Evolutionary conservation across 1,140 invertebrate genomes (phyloP).

Genomic region (Ditylenchus dipsaci): DNA sequence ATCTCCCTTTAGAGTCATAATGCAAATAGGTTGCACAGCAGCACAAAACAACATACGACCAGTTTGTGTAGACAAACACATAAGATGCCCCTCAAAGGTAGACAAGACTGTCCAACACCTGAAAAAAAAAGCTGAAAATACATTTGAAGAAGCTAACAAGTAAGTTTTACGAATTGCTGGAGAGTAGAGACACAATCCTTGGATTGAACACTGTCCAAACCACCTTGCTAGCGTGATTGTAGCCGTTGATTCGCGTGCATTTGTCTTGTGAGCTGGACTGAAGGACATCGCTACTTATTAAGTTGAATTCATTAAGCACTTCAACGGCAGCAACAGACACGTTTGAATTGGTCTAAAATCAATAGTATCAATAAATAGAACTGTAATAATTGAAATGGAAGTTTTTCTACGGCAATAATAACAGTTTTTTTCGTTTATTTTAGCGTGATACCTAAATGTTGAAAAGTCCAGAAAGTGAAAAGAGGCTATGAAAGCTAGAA

Average conservation of each 20-base stretch:
- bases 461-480: too few relatives aligned
- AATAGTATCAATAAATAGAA: neutral
- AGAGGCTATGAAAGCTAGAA: too few relatives aligned
- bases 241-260: neutral
- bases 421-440: too few relatives aligned
- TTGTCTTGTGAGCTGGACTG: neutral
- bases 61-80: conserved; percentile 8
- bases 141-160: neutral
- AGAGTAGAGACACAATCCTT: neutral
- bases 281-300: neutral
- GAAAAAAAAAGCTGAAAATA: neutral
- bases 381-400: too few relatives aligned
- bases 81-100: conserved; percentile 21
- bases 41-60: conserved; percentile 13
- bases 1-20: conserved; percentile 8
- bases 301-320: conserved; percentile 5
- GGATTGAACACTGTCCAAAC: conserved; percentile 2
- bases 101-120: conserved; percentile 15
- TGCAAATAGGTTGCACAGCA: neutral
- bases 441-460: too few relatives aligned
- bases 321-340: conserved; percentile 1
- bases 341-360: conserved; percentile 3
- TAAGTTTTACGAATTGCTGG: conserved; percentile 1
- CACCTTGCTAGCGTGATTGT: neutral
- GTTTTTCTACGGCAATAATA: too few relatives aligned